phyloP scores from a whole-genome alignment of 2,113 vertebrate genomes.

The Pteropus alecto region DNA sequence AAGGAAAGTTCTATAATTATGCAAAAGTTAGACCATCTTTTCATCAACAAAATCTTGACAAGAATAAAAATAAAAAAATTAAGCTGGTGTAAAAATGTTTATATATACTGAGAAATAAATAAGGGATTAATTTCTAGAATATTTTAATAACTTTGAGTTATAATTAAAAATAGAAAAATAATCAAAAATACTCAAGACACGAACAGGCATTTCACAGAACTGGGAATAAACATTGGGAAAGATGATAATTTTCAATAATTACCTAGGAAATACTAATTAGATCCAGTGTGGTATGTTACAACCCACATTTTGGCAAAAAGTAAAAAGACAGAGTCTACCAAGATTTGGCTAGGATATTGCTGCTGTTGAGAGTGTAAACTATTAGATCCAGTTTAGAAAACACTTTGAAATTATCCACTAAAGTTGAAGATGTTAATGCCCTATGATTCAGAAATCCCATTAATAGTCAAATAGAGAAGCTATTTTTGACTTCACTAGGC shows the following conservation, averaged over 20 bases:
- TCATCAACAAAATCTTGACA: neutral
- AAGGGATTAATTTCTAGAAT: neutral
- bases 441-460: neutral
- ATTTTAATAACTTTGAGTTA: neutral
- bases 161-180: neutral
- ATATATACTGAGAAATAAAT: neutral
- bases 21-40: neutral
- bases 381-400: neutral
- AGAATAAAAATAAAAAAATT: neutral
- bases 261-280: neutral
- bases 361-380: neutral
- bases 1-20: neutral
- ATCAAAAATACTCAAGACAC: neutral
- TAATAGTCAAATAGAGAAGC: neutral
- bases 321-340: neutral
- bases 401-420: neutral
- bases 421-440: neutral
- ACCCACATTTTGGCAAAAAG: neutral
- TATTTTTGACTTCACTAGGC: neutral
- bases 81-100: neutral
- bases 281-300: neutral
- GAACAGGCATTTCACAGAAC: neutral
- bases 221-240: neutral
- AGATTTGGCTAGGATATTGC: neutral
- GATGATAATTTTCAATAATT: neutral